Base-by-base conservation (phyloP, 53 echinoderm and acorn worm genomes). In the Holothuria scabra region DNA sequence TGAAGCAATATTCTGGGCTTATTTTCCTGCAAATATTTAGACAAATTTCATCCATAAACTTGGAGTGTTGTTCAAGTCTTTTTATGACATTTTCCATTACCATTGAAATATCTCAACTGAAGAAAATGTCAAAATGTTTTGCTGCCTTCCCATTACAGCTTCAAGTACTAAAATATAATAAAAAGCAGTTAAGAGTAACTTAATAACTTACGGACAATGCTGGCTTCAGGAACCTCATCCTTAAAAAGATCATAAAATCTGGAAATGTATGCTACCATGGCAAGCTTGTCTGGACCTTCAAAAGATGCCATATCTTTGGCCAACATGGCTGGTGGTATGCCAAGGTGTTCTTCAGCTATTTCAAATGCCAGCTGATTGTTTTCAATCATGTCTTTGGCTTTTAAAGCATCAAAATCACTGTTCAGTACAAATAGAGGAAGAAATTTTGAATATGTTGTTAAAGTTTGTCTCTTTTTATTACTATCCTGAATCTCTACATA, bases 341-440 rank as follows among this genome's bases (percentile, higher is more conserved):
- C 94, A 37, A 99, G 86, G 65, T 99, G 94, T 11, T 87, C 65
- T 80, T 99, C 99, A 14, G 99, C 94, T 66, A 93, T 68, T 60
- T 95, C 94, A 57, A 99, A 95, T 28, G 99, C 99, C 63, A 94
- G 84, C 86, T 99, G 99, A 87, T 99, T 99, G 79, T 99, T 99
- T 56, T 87, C 67, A 0, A 87, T 85, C 8, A 91, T 83, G 65
- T 99, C 87, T 25, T 92, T 87, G 49, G 80, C 86, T 24, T 88
- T 87, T 30, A 99, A 84, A 1, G 89, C 85, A 58, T 94, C 34
- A 56, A 89, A 99, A 66, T 95, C 84, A 64, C 99, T 99, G 85
- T 2, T 26, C 76, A 11, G 46, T 22, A 64, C 35, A 66, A 4
- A 56, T 14, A 14, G 18, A 52, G 52, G 2, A 52, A 52, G 18